Conservation (phyloP, 2,797 vertebrate genomes). For the Sebastes vulpes region DNA sequence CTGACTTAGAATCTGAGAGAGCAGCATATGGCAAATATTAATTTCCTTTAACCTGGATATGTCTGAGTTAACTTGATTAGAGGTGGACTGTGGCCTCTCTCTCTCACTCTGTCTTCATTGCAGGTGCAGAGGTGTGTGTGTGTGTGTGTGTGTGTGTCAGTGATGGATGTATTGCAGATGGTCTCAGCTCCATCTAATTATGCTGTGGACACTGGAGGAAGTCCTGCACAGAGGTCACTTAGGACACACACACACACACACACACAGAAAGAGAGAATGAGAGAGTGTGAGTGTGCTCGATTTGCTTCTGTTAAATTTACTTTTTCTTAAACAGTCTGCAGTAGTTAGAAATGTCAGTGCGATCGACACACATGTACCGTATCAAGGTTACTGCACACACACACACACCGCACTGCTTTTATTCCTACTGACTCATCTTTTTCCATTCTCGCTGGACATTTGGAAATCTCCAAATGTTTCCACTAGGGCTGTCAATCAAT, state of each 20-base stretch:
- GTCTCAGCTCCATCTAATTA: constrained; percentile 78
- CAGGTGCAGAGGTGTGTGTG: constrained; percentile 35
- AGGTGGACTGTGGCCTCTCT: constrained; percentile 45
- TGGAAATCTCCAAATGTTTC: not conserved
- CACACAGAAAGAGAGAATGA: constrained; percentile 3
- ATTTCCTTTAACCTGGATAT: constrained; percentile 64
- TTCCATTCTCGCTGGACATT: not conserved
- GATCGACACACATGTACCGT: constrained; percentile 4
- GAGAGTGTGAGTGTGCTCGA: constrained; percentile 14
- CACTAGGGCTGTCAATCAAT: too few species aligned
- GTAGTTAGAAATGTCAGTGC: constrained; percentile 40
- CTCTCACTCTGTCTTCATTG: constrained; percentile 41
- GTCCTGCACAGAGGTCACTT: constrained; percentile 68
- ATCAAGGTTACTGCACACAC: constrained; percentile 20
- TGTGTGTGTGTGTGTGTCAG: constrained; percentile 62
- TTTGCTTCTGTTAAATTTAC: constrained; percentile 49
- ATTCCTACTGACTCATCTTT: not conserved
- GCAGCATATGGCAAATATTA: constrained; percentile 40
- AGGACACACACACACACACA: constrained; percentile 37
- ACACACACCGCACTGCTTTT: not conserved
- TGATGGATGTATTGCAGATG: constrained; percentile 83
- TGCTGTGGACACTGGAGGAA: constrained; percentile 76
- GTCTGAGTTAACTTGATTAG: constrained; percentile 63
- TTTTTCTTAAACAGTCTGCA: constrained; percentile 49
- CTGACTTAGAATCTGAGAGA: constrained; percentile 23